Base-by-base conservation (phyloP, 2,888 invertebrate genomes). In the Osmoderma eremita region DNA sequence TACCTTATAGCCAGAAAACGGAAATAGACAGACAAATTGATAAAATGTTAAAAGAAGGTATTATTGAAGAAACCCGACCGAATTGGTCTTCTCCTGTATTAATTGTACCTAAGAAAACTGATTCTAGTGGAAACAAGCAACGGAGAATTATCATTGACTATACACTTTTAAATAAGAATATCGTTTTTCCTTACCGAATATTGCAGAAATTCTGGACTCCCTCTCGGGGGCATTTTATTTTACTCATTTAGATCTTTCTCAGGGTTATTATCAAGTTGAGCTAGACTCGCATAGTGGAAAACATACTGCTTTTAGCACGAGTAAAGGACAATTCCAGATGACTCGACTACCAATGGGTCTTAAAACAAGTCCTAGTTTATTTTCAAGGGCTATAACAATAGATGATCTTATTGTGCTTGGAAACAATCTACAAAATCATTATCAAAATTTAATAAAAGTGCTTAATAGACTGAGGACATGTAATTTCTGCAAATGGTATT, bases 261-360 rank as follows among this genome's bases (percentile, higher is more conserved):
- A 75, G 48, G 74, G 75, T 12, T 76, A 75, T 65, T 75, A 75
- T 67, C 73, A 75, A 67, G 49, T 71, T 8, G 74, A 75, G 65
- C 45, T 75, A 63, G 65, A 73, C 15, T 17, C 64, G 18, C 36
- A 45, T 6, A 66, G 72, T 41, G 67, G 75, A 68, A 64, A 68
- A 24, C 72, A 50, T 65, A 76, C 73, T 41, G 72, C 71, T n/a
- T 76, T 76, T 67, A 67, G 67, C 4, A 75, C 74, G 12, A 70
- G 72, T 66, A 56, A 65, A 58, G 74, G 73, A 38, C 75, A 76
- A 50, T 76, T 63, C 63, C 73, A 75, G 68, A 65, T 74, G 70
- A 50, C 15, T 6, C 20, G 50, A 50, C n/a, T 22, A 22, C 13
- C 50, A 8, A 50, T 50, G 22, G 24, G 24, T 2, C 24, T 50